Conservation (phyloP, 1,140 invertebrate genomes). For the Drosophila carrolli region DNA sequence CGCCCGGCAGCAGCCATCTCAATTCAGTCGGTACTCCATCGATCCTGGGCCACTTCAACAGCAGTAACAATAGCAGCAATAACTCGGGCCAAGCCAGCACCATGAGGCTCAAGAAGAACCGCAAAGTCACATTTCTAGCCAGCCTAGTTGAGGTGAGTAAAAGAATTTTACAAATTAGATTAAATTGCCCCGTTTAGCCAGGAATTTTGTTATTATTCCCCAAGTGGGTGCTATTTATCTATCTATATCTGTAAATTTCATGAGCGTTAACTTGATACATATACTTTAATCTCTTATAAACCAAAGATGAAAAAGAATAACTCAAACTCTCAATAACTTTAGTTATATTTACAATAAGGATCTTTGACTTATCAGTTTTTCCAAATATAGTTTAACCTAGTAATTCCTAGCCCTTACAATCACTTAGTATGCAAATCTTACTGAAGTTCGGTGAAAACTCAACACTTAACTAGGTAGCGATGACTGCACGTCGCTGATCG, state of each 20-base stretch:
- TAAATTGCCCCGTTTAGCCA: not conserved
- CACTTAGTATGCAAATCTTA: not conserved
- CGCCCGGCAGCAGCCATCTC: conserved; percentile 21
- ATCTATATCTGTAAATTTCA: no score
- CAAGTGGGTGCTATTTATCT: no score
- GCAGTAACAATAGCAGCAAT: conserved; percentile 28
- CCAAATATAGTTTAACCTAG: not conserved
- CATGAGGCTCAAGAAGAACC: conserved; percentile 83
- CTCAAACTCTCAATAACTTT: no score
- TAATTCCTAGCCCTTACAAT: not conserved
- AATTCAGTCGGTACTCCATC: conserved; percentile 26
- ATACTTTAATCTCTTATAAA: no score
- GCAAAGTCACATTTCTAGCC: conserved; percentile 78
- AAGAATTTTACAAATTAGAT: not conserved
- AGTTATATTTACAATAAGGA: no score
- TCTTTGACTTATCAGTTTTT: no score
- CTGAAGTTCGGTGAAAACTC: not conserved
- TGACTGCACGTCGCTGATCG: conserved; percentile 40
- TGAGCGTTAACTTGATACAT: no score
- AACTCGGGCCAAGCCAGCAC: conserved; percentile 39
- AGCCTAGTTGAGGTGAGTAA: conserved; percentile 79
- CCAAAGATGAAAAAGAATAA: no score
- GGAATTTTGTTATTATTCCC: not conserved
- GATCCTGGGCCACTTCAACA: conserved; percentile 32
- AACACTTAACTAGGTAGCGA: conserved; percentile 9